Percentiles rank a stretch among this genome's conserved stretches.
Conservation (phyloP, 2,888 invertebrate species). For the Xylocampa areola region DNA sequence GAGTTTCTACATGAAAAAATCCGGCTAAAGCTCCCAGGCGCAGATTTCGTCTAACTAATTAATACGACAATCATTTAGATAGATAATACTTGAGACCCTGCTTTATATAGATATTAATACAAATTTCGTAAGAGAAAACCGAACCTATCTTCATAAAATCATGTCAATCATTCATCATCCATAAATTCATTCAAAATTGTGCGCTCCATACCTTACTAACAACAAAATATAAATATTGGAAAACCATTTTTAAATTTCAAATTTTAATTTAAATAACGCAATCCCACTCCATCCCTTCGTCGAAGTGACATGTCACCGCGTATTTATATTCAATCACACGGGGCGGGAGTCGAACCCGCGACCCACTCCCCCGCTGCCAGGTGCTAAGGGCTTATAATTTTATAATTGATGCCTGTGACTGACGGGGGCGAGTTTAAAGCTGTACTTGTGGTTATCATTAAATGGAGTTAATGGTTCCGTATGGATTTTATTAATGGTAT, state of each 20-base stretch:
- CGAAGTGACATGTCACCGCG: conserved; percentile 69
- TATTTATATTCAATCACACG: conserved; percentile 81
- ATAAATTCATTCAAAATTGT: too few relatives aligned
- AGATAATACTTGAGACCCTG: too few relatives aligned
- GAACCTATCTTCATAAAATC: too few relatives aligned
- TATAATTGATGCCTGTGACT: conserved; percentile 74
- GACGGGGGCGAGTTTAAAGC: conserved; percentile 60
- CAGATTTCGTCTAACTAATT: too few relatives aligned
- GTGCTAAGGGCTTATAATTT: conserved; percentile 73
- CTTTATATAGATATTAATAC: too few relatives aligned
- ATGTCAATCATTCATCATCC: too few relatives aligned
- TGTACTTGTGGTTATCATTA: conserved; percentile 37
- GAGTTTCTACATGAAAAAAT: too few relatives aligned
- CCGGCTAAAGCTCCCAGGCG: too few relatives aligned
- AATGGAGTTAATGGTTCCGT: conserved; percentile 22
- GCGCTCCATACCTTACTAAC: too few relatives aligned
- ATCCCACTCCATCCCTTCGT: conserved; percentile 66
- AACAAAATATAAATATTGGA: not conserved
- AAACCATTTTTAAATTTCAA: not conserved
- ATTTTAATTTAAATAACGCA: conserved; percentile 1
- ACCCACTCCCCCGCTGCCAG: conserved; percentile 75
- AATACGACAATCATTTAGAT: too few relatives aligned
- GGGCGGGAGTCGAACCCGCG: conserved; percentile 75
- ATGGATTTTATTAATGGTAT: not conserved
- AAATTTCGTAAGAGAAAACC: too few relatives aligned